Evolutionary conservation across 2,888 invertebrate genomes (phyloP).

Genomic region (Napeogenes inachia): DNA sequence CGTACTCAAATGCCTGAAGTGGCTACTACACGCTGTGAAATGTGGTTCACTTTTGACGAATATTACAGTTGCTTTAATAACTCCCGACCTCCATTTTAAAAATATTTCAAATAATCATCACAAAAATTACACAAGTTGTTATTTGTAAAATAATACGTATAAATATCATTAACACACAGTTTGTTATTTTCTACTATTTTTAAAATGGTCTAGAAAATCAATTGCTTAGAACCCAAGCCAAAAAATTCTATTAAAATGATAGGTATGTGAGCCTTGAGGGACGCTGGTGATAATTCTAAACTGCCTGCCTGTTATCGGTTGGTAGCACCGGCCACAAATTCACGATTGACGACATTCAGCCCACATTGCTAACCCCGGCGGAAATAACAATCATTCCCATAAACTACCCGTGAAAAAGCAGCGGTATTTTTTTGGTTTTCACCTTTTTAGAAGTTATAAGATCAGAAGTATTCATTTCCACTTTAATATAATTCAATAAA

Average conservation of each 20-base stretch:
- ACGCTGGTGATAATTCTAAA: constrained; percentile 38
- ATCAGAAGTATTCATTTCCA: constrained; percentile 1
- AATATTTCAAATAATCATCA: neutral
- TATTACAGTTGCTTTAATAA: constrained; percentile 13
- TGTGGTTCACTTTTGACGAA: constrained; percentile 11
- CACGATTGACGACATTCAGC: constrained; percentile 33
- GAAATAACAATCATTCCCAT: constrained; percentile 38
- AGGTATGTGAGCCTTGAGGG: constrained; percentile 31
- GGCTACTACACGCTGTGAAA: constrained; percentile 18
- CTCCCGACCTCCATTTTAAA: neutral
- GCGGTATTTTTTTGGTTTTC: constrained; percentile 13
- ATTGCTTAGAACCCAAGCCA: constrained; percentile 16
- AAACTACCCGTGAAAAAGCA: constrained; percentile 35
- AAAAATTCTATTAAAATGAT: constrained; percentile 31
- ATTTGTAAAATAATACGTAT: neutral
- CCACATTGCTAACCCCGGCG: constrained; percentile 20
- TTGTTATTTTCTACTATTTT: no score
- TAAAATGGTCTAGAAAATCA: no score
- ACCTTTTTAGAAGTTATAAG: neutral
- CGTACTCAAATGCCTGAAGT: constrained; percentile 22
- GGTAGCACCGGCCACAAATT: constrained; percentile 36
- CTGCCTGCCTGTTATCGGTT: constrained; percentile 37
- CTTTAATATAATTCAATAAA: neutral
- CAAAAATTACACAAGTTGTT: neutral
- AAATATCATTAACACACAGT: neutral